Conservation (phyloP, 1,140 invertebrate genomes). For the Anoplolepis gracilipes region DNA sequence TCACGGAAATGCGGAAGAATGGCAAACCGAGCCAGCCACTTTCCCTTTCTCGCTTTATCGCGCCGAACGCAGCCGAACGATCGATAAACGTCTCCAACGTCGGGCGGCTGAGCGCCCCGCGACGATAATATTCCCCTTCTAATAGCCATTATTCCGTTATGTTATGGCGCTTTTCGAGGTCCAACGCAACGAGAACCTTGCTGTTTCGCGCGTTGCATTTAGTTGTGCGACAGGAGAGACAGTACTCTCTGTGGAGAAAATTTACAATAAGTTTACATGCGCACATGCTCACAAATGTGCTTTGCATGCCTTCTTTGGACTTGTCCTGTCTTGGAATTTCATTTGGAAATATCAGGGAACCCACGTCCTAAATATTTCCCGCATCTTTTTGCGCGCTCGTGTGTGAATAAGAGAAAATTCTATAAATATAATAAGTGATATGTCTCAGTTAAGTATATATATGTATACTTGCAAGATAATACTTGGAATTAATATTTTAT, state of each 20-base stretch:
- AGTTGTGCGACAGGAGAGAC: not conserved
- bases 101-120: slow-evolving; percentile 62
- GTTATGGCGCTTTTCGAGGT: slow-evolving; percentile 45
- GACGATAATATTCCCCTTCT: slow-evolving; percentile 67
- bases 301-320: slow-evolving; percentile 24
- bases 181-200: slow-evolving; percentile 1
- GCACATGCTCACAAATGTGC: slow-evolving; percentile 15
- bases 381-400: not conserved
- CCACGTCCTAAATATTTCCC: not conserved
- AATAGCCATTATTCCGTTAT: slow-evolving; percentile 68
- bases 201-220: slow-evolving; percentile 4
- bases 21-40: slow-evolving; percentile 70
- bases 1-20: slow-evolving; percentile 67
- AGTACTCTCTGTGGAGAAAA: slow-evolving; percentile 10
- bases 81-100: slow-evolving; percentile 80
- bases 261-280: slow-evolving; percentile 41
- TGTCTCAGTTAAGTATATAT: not conserved
- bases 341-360: slow-evolving; percentile 21
- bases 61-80: slow-evolving; percentile 76
- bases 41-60: slow-evolving; percentile 80
- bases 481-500: not conserved
- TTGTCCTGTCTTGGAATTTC: slow-evolving; percentile 15
- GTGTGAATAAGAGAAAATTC: not conserved
- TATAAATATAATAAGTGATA: not conserved
- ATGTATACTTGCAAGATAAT: no score